These are phyloP conservation scores for Drosophila burlai DNA, from an alignment of 1,140 invertebrate genomes.

Conservation along the genomic window DNA sequence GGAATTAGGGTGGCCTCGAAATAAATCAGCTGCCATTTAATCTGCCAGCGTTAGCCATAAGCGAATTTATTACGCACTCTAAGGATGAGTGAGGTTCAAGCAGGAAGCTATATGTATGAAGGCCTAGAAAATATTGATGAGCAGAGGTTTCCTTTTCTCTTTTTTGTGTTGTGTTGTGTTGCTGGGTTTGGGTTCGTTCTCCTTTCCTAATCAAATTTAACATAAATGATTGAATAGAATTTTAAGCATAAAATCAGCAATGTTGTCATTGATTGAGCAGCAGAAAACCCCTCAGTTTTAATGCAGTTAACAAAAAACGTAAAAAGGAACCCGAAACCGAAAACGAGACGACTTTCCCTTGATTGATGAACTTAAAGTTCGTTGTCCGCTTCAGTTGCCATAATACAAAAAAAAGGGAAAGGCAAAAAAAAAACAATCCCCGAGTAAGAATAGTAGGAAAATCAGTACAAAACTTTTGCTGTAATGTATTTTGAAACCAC, in stretches of 20 bases:
- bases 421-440: neutral
- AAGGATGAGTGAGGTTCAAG: slow-evolving; percentile 16
- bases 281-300: slow-evolving; percentile 8
- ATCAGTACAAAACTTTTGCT: slow-evolving; percentile 37
- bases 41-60: slow-evolving; percentile 72
- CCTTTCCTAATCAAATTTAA: slow-evolving; percentile 77
- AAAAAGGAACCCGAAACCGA: slow-evolving; percentile 23
- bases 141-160: slow-evolving; percentile 31
- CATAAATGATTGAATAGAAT: slow-evolving; percentile 82
- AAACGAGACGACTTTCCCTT: slow-evolving; percentile 23
- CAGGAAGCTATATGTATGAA: slow-evolving; percentile 21
- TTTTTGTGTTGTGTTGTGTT: neutral
- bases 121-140: slow-evolving; percentile 63
- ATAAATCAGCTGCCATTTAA: slow-evolving; percentile 83
- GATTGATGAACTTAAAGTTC: slow-evolving; percentile 65
- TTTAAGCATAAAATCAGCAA: slow-evolving; percentile 67
- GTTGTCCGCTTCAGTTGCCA: slow-evolving; percentile 33
- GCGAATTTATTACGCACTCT: slow-evolving; percentile 73
- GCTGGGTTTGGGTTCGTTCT: slow-evolving; percentile 35
- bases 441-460: slow-evolving; percentile 11
- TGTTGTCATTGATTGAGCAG: slow-evolving; percentile 78
- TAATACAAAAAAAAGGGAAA: neutral
- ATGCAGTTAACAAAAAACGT: slow-evolving; percentile 29
- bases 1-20: slow-evolving; percentile 24
- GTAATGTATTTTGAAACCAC: slow-evolving; percentile 73